These are phyloP conservation scores for Epizoanthus ramosus DNA, from an alignment of 92 coral and sea anemone genomes.

Conservation along the genomic window DNA sequence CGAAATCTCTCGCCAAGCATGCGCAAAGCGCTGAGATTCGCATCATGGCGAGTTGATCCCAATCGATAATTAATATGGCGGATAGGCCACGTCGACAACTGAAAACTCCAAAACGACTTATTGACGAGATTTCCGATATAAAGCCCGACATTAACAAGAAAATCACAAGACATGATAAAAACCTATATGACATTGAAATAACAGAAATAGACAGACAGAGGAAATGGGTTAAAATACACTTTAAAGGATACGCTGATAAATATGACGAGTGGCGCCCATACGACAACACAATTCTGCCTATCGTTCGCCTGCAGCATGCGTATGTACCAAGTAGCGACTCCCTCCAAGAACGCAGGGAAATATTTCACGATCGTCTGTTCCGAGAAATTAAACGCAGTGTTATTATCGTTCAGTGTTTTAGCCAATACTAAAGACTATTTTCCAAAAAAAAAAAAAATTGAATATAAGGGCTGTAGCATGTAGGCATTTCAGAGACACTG, in stretches of 20 bases:
- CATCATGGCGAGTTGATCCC: too few relatives aligned
- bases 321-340: slow-evolving; percentile 34
- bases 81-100: neutral
- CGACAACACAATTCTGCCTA: slow-evolving; percentile 24
- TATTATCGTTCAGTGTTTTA: too few relatives aligned
- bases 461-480: too few relatives aligned
- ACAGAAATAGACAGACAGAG: slow-evolving; percentile 50
- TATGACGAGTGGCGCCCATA: slow-evolving; percentile 59
- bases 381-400: slow-evolving; percentile 57
- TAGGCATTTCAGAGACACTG: too few relatives aligned
- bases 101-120: neutral
- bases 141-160: slow-evolving; percentile 21
- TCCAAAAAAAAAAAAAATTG: too few relatives aligned
- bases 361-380: slow-evolving; percentile 33
- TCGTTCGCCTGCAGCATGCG: slow-evolving; percentile 19
- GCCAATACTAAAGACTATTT: too few relatives aligned
- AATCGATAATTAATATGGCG: slow-evolving; percentile 10
- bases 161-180: slow-evolving; percentile 18
- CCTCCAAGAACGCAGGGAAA: slow-evolving; percentile 36
- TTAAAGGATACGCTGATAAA: slow-evolving; percentile 33
- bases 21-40: too few relatives aligned
- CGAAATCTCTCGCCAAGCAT: too few relatives aligned
- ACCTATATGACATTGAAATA: slow-evolving; percentile 50
- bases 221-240: slow-evolving; percentile 59
- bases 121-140: neutral